Conservation (phyloP, 1,140 invertebrate species). For the Drosophila suzukii region DNA sequence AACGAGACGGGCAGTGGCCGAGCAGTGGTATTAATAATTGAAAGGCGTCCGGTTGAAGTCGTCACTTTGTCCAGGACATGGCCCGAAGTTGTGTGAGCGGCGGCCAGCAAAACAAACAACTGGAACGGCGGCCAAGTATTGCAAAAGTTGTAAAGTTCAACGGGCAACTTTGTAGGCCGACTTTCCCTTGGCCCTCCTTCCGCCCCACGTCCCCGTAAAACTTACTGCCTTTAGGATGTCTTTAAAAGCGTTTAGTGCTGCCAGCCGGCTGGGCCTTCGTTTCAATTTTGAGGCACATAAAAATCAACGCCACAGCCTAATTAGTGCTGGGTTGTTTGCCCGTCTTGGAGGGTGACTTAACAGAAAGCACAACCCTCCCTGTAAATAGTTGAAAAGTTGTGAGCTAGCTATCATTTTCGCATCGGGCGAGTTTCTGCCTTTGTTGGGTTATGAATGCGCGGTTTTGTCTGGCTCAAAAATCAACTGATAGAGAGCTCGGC, state of each 20-base stretch:
- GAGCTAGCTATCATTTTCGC: conserved; percentile 80
- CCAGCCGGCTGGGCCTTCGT: conserved; percentile 33
- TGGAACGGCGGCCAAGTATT: conserved; percentile 49
- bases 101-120: conserved; percentile 58
- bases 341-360: conserved; percentile 25
- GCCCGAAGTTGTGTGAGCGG: conserved; percentile 51
- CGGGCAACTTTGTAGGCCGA: conserved; percentile 69
- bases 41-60: conserved; percentile 75
- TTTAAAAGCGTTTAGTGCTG: conserved; percentile 67
- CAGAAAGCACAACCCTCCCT: conserved; percentile 9
- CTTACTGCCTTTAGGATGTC: conserved; percentile 57
- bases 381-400: conserved; percentile 79
- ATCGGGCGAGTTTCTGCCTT: conserved; percentile 49
- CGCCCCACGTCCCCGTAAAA: conserved; percentile 30
- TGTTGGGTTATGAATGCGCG: conserved; percentile 66
- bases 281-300: conserved; percentile 74
- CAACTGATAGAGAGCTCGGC: conserved; percentile 46
- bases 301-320: conserved; percentile 72
- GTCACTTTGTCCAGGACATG: conserved; percentile 52
- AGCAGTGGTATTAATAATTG: conserved; percentile 71
- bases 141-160: conserved; percentile 76
- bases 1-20: conserved; percentile 9
- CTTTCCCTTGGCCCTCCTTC: conserved; percentile 7
- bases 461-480: conserved; percentile 45
- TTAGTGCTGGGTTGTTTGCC: conserved; percentile 69